These are phyloP conservation scores for Pseudochaenichthys georgianus DNA, from an alignment of 2,797 vertebrate species.

Conservation along the genomic window DNA sequence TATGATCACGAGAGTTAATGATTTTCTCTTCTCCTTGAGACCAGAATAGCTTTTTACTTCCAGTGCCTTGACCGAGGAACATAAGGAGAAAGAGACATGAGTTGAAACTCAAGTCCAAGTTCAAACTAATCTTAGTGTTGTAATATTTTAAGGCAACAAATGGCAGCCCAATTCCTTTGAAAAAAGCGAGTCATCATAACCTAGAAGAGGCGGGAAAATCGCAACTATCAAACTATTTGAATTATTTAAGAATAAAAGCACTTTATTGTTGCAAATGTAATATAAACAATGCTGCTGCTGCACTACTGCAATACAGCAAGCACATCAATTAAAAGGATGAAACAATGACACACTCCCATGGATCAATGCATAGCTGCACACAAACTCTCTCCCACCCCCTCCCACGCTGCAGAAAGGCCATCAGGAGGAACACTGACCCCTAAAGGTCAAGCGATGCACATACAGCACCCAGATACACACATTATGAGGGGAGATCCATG, in stretches of 20 bases:
- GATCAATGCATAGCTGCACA: slow-evolving; percentile 48
- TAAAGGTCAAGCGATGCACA: slow-evolving; percentile 69
- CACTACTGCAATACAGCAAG: background rate
- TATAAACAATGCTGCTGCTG: background rate
- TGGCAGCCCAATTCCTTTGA: background rate
- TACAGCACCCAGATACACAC: slow-evolving; percentile 23
- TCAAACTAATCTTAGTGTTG: slow-evolving; percentile 34
- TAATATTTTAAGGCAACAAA: background rate
- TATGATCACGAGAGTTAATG: slow-evolving; percentile 78
- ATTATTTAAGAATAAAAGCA: background rate
- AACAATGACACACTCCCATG: slow-evolving; percentile 3
- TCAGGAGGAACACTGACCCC: slow-evolving; percentile 81
- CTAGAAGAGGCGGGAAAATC: background rate
- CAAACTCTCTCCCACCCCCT: slow-evolving; percentile 3
- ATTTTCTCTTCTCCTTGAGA: slow-evolving; percentile 75
- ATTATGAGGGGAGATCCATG: background rate
- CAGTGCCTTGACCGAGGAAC: slow-evolving; percentile 27
- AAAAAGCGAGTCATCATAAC: slow-evolving; percentile 15
- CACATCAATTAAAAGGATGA: background rate
- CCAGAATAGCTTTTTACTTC: slow-evolving; percentile 47
- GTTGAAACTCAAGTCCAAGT: slow-evolving; percentile 40
- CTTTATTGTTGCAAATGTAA: background rate
- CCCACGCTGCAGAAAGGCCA: slow-evolving; percentile 3
- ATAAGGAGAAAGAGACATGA: slow-evolving; percentile 17
- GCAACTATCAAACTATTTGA: background rate